Conservation (phyloP, 2,888 invertebrate species). For the Mimas tiliae region DNA sequence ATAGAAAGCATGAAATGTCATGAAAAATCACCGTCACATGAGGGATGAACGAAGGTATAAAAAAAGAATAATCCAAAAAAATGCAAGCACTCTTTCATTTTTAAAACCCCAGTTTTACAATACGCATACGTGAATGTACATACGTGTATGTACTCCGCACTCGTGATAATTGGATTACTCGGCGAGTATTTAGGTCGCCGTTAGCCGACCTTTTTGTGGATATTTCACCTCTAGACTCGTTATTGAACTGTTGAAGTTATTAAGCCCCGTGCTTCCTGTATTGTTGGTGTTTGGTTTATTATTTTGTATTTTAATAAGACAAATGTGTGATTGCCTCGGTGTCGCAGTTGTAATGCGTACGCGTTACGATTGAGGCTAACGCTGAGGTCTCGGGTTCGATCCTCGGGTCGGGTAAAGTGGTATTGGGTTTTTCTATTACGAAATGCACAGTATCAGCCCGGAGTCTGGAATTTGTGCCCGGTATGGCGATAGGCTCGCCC, state of each 20-base stretch:
- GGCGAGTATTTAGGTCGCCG: slow-evolving; percentile 68
- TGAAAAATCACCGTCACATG: slow-evolving; percentile 15
- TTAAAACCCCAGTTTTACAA: slow-evolving; percentile 31
- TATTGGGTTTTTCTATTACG: no score
- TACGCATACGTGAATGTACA: slow-evolving; percentile 33
- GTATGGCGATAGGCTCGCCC: no score
- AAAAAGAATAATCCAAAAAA: slow-evolving; percentile 20
- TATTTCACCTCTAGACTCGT: slow-evolving; percentile 60
- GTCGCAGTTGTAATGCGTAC: no score
- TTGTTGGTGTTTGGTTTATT: not conserved
- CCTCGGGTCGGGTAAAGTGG: no score
- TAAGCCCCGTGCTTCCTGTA: slow-evolving; percentile 22
- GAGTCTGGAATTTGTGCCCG: no score
- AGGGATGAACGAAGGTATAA: slow-evolving; percentile 18
- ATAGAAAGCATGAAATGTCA: slow-evolving; percentile 1
- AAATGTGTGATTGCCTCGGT: no score
- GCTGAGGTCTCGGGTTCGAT: no score
- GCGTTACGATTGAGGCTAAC: no score
- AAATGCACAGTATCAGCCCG: no score
- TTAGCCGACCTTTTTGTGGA: slow-evolving; percentile 63
- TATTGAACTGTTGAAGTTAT: slow-evolving; percentile 50
- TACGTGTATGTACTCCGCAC: slow-evolving; percentile 50
- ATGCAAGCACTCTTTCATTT: slow-evolving; percentile 21
- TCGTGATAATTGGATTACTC: slow-evolving; percentile 68
- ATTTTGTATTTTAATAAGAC: not conserved